Conservation (phyloP, 2,888 invertebrate genomes). For the Cactoblastis cactorum region DNA sequence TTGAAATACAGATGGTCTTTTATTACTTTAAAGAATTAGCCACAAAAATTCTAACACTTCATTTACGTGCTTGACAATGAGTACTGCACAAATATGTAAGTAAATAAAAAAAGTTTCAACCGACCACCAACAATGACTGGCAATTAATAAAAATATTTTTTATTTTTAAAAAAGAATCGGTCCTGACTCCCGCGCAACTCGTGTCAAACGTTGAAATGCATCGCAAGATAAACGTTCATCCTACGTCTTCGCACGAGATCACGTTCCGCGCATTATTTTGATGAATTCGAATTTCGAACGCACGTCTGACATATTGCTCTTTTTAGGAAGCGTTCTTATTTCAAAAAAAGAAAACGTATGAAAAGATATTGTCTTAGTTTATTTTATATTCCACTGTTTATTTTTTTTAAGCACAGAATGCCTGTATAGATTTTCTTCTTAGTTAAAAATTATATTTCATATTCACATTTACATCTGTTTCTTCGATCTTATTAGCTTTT, state of each 20-base stretch:
- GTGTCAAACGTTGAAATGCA: constrained; percentile 48
- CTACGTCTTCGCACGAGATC: constrained; percentile 52
- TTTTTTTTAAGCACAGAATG: too few relatives aligned
- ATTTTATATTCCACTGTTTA: too few relatives aligned
- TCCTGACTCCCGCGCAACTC: constrained; percentile 45
- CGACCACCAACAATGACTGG: constrained; percentile 59
- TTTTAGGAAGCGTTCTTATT: constrained; percentile 21
- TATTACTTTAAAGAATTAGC: too few relatives aligned
- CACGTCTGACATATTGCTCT: constrained; percentile 35
- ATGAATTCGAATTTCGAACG: constrained; percentile 54
- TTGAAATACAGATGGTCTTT: too few relatives aligned
- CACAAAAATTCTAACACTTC: too few relatives aligned
- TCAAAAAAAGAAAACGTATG: constrained; percentile 20
- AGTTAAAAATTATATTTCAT: too few relatives aligned
- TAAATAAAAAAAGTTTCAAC: constrained; percentile 16
- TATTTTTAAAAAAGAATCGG: constrained; percentile 39
- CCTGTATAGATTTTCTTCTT: too few relatives aligned
- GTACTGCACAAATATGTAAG: constrained; percentile 35
- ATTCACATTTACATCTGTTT: too few relatives aligned
- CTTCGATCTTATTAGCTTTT: too few relatives aligned
- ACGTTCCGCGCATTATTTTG: constrained; percentile 71
- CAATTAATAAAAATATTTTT: constrained; percentile 51
- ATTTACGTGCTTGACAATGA: too few relatives aligned
- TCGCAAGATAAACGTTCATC: constrained; percentile 63
- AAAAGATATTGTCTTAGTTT: not conserved